Conservation (phyloP, 2,113 vertebrate genomes). For the Setophaga coronata region DNA sequence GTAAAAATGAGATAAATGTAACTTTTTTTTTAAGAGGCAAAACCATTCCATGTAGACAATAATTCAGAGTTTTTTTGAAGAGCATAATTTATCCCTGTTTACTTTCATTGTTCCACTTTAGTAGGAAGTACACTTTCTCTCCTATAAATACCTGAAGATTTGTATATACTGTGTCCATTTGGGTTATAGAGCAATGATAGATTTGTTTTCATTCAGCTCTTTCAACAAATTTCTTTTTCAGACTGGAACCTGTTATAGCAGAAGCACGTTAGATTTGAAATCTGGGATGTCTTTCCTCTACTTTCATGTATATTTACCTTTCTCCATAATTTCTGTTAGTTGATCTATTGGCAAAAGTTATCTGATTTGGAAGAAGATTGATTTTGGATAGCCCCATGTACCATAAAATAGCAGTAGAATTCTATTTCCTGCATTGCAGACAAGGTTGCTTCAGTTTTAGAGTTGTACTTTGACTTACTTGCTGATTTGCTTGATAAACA, state of each 20-base stretch:
- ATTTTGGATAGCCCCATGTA: background rate
- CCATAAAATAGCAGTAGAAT: conserved; percentile 35
- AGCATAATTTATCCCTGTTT: background rate
- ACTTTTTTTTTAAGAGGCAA: background rate
- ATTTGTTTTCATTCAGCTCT: background rate
- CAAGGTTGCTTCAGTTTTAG: conserved; percentile 40
- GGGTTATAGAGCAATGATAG: background rate
- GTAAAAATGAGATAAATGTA: background rate
- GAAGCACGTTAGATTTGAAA: background rate
- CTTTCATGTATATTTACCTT: background rate
- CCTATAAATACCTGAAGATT: background rate
- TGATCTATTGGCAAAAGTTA: conserved; percentile 36
- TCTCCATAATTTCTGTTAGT: conserved; percentile 3
- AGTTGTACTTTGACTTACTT: conserved; percentile 54
- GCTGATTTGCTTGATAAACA: conserved; percentile 64
- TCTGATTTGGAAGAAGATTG: conserved; percentile 46
- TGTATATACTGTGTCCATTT: background rate
- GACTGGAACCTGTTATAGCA: background rate
- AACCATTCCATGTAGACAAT: background rate
- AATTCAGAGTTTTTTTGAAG: background rate
- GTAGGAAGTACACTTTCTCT: background rate
- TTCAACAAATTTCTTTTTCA: background rate
- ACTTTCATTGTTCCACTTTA: background rate
- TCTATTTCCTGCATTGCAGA: conserved; percentile 55
- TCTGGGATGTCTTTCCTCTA: background rate